Conservation (phyloP, 1,140 invertebrate genomes). For the Euwallacea similis region DNA sequence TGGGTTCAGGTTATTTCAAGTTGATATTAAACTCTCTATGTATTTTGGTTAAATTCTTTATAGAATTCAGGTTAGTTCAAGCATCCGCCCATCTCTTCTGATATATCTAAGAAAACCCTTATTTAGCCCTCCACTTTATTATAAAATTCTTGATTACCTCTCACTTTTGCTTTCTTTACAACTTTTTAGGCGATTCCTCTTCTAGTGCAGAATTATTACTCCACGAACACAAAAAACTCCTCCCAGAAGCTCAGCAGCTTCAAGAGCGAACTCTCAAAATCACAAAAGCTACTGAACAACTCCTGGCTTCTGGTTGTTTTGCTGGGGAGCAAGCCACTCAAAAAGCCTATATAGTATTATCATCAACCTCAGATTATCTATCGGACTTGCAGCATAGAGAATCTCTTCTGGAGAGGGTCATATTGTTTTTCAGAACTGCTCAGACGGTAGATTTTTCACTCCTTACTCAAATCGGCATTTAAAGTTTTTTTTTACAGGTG, state of each 20-base stretch:
- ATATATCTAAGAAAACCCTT: too few species aligned
- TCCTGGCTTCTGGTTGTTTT: conserved; percentile 69
- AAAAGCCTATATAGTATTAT: conserved; percentile 73
- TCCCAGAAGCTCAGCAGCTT: conserved; percentile 72
- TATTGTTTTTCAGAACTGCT: conserved; percentile 74
- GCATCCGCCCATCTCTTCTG: too few species aligned
- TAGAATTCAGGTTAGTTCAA: too few species aligned
- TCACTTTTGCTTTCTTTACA: background rate
- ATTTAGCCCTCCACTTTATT: too few species aligned
- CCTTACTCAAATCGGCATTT: conserved; percentile 9
- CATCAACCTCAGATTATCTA: conserved; percentile 72
- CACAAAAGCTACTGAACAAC: conserved; percentile 76
- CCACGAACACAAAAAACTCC: conserved; percentile 70
- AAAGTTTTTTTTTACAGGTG: conserved; percentile 57
- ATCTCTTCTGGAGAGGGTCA: conserved; percentile 66
- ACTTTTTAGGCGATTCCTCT: conserved; percentile 64
- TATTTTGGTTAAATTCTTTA: too few species aligned
- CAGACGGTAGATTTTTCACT: conserved; percentile 60
- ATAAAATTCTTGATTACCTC: background rate
- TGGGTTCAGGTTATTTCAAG: too few species aligned
- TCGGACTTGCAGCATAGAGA: conserved; percentile 72
- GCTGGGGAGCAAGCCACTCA: conserved; percentile 71
- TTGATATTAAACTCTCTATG: too few species aligned
- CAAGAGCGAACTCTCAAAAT: conserved; percentile 78
- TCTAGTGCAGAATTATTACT: conserved; percentile 69